A percentile compares a stretch with the other conserved stretches of the same genome.
phyloP scores from a whole-genome alignment of 2,888 invertebrate species.

The Arctia plantaginis region DNA sequence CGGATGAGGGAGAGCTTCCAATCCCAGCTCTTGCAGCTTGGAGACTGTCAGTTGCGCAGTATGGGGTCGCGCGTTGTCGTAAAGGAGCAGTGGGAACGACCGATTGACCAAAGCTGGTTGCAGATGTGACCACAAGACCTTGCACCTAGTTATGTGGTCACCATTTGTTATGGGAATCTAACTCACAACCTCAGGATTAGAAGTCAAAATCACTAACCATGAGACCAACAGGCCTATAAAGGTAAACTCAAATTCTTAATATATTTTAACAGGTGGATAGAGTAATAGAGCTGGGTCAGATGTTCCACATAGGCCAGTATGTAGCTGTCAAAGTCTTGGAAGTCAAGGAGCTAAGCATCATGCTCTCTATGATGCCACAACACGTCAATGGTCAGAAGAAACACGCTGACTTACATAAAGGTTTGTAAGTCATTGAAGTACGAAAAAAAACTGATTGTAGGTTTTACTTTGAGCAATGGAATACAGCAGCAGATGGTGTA shows the following conservation, averaged over 20 bases:
- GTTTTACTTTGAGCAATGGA: neutral
- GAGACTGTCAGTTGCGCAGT: too few relatives aligned
- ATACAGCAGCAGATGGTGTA: neutral
- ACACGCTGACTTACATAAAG: conserved; percentile 85
- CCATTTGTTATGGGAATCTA: neutral
- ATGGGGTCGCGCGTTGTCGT: too few relatives aligned
- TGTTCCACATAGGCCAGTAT: conserved; percentile 87
- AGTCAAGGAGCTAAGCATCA: conserved; percentile 67
- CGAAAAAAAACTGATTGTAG: neutral
- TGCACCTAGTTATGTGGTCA: too few relatives aligned
- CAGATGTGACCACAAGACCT: too few relatives aligned
- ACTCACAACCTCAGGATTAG: neutral
- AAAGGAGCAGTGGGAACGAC: too few relatives aligned
- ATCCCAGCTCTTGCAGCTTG: too few relatives aligned
- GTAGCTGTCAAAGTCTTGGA: conserved; percentile 86
- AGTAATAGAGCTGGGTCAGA: conserved; percentile 64
- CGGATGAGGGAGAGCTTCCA: too few relatives aligned
- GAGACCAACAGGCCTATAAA: neutral
- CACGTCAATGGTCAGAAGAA: conserved; percentile 86
- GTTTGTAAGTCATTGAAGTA: conserved; percentile 49
- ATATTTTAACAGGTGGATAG: conserved; percentile 62
- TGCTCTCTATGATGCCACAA: conserved; percentile 87
- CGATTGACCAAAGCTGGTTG: too few relatives aligned
- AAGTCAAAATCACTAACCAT: neutral
- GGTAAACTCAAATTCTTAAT: neutral